Conservation (phyloP, 1,140 invertebrate genomes). For the Artemia franciscana region DNA sequence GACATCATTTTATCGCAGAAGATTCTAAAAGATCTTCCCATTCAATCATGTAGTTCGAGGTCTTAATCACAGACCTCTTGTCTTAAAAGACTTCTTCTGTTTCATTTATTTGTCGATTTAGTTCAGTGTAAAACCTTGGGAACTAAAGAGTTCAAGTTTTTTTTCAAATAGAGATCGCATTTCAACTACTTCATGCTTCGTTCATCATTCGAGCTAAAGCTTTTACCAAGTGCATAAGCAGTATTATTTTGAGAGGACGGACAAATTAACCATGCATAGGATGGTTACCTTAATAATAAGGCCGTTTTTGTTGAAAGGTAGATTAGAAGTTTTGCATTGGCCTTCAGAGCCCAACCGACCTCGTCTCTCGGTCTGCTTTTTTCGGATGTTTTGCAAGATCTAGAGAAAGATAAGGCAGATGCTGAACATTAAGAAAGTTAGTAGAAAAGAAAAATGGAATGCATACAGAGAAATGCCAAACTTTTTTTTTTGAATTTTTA, state of each 20-base stretch:
- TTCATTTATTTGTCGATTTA: not conserved
- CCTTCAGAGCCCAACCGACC: constrained; percentile 65
- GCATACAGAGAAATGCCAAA: too few species aligned
- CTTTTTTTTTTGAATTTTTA: too few species aligned
- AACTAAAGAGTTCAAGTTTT: not conserved
- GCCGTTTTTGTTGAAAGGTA: constrained; percentile 73
- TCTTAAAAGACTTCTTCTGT: not conserved
- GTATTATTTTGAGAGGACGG: not conserved
- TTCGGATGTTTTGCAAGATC: constrained; percentile 91
- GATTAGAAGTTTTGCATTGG: constrained; percentile 55
- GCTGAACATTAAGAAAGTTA: too few species aligned
- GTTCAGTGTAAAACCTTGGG: not conserved
- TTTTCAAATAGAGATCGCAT: not conserved
- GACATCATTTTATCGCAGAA: too few species aligned
- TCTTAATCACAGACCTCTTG: too few species aligned
- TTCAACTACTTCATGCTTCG: too few species aligned
- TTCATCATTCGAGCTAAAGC: too few species aligned
- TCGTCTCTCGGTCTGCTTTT: constrained; percentile 81
- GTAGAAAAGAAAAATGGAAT: too few species aligned
- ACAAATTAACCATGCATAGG: not conserved
- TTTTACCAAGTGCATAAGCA: constrained; percentile 1
- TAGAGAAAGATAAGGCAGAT: constrained; percentile 31
- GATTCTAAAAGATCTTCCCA: too few species aligned
- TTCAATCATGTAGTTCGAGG: too few species aligned
- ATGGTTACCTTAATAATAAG: constrained; percentile 77